Evolutionary conservation across 1,140 invertebrate genomes (phyloP).

Genomic region (Seison nebaliae): DNA sequence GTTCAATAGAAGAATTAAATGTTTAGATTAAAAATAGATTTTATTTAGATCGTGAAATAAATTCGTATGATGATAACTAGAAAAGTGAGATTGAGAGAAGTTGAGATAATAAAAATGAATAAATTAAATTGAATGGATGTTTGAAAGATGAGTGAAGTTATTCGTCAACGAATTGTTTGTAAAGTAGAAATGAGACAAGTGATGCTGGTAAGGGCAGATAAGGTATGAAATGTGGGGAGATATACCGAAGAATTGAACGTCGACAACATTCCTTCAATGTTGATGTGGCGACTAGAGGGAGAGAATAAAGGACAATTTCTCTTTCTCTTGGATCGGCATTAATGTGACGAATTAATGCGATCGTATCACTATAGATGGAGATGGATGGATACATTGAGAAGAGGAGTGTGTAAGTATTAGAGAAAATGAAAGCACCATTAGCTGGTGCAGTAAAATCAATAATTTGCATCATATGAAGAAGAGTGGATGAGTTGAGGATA

Average conservation of each 20-base stretch:
- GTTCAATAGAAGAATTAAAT: no score
- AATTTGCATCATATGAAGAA: background rate
- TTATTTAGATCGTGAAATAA: no score
- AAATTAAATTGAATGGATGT: no score
- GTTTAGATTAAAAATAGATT: no score
- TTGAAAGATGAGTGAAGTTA: no score
- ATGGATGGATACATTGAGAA: constrained; percentile 2
- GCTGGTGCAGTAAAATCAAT: background rate
- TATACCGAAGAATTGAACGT: background rate
- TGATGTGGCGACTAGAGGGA: background rate
- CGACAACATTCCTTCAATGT: background rate
- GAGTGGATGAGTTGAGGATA: background rate
- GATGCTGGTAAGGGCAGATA: no score
- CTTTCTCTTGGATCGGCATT: background rate
- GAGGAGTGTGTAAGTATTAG: background rate
- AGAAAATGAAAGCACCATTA: background rate
- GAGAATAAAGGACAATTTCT: background rate
- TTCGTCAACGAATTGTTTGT: no score
- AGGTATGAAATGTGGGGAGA: no score
- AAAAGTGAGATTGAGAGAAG: no score
- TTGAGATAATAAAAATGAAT: no score
- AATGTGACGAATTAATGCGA: background rate
- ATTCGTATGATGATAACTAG: no score
- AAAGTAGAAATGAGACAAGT: no score
- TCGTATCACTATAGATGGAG: background rate